Base-by-base conservation (phyloP, 2,113 vertebrate species). In the Eubucco bourcierii region DNA sequence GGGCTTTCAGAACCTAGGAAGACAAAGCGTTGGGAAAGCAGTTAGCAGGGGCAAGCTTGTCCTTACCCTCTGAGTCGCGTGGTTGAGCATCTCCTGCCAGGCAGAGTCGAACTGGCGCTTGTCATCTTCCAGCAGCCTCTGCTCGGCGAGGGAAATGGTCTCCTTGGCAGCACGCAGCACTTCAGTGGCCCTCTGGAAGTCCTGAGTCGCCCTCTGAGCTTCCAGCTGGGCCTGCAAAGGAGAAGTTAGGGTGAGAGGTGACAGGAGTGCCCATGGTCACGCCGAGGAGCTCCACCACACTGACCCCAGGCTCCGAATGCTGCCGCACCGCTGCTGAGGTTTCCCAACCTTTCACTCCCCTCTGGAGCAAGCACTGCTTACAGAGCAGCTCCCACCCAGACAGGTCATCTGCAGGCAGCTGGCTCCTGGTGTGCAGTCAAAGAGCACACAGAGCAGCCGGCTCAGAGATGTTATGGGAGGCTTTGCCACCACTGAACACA, bases 11-110 rank as follows among this genome's bases (percentile, higher is more conserved):
- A 75, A 80, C 56, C 41, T 23, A 39, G n/a, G n/a, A 78, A 68
- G 47, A 84, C 3, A 7, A 61, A 68, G 60, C 1, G 28, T 3
- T 19, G 20, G 33, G 21, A 24, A 86, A 39, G 50, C 12, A 82
- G 31, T 37, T 37, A 12, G 0, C 28, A 25, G 34, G 58, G 10
- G 0, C 25, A 24, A 31, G n/a, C 11, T 21, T 53, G 19, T 13
- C 96, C 16, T 96, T 97, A 99, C 99, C 98, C 98, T 97, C 96
- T 99, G 99, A 3, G 99, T 99, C 55, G 99, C 99, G 5, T 99
- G 99, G 93, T 99, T 99, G 91, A 99, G 98, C 99, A 99, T 99
- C 97, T 99, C 99, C 87, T 99, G 99, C 99, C 99, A 99, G 76
- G 99, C 99, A 0, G 99, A 99, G 96, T 99, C 99, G 65, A 99